These are phyloP conservation scores for Tetropium fuscum DNA, from an alignment of 2,888 invertebrate genomes.

Conservation along the genomic window DNA sequence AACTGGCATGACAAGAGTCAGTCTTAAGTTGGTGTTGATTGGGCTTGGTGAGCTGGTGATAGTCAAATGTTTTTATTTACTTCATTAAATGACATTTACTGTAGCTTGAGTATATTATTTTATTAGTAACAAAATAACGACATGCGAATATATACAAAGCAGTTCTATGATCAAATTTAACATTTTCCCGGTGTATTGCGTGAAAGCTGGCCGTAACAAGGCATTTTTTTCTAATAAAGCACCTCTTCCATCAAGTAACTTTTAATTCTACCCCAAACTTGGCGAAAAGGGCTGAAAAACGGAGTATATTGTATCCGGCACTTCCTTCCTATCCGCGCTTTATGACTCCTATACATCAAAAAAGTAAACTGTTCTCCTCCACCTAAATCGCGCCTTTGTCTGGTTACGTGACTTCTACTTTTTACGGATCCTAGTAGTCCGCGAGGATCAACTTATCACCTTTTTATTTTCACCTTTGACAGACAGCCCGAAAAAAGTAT, in stretches of 20 bases:
- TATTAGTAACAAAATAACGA: too few species aligned
- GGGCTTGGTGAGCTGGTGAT: too few species aligned
- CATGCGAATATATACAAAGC: too few species aligned
- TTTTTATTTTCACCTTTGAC: conserved; percentile 19
- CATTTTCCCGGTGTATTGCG: too few species aligned
- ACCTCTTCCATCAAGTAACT: neutral
- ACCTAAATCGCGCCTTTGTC: conserved; percentile 15
- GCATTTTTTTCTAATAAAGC: neutral
- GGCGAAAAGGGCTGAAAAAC: neutral
- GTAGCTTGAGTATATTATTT: too few species aligned
- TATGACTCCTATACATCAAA: conserved; percentile 13
- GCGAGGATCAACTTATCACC: conserved; percentile 20
- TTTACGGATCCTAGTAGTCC: conserved; percentile 12
- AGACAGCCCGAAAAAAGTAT: conserved; percentile 8
- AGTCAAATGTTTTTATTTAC: too few species aligned
- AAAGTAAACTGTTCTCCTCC: neutral
- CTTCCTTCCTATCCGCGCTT: neutral
- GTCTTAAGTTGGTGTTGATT: too few species aligned
- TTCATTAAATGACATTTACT: too few species aligned
- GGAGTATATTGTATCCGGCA: conserved; percentile 6
- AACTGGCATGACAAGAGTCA: too few species aligned
- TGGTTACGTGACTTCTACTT: conserved; percentile 9
- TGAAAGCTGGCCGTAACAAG: too few species aligned
- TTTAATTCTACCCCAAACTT: conserved; percentile 4
- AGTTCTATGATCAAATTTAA: too few species aligned